Evolutionary conservation across 2,113 vertebrate species (phyloP).

Genomic region (Rhagologus leucostigma): DNA sequence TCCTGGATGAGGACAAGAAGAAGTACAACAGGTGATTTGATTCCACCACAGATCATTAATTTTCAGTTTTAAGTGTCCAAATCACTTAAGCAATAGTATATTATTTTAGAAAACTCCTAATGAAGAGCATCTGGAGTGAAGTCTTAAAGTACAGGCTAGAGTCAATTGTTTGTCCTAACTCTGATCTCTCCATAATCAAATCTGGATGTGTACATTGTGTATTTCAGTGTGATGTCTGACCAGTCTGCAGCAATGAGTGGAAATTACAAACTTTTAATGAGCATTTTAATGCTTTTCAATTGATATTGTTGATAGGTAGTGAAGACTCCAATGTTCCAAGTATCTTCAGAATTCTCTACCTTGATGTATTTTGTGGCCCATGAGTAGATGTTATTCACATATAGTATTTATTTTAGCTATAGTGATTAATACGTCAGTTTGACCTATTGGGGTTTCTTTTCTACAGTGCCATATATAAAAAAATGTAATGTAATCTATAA

Average conservation of each 20-base stretch:
- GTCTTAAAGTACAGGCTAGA: background rate
- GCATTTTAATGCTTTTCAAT: background rate
- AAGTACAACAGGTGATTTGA: background rate
- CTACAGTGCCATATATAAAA: background rate
- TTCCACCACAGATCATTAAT: background rate
- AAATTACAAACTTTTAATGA: background rate
- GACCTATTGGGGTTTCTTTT: background rate
- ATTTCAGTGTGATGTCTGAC: background rate
- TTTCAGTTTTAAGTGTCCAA: background rate
- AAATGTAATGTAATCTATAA: background rate
- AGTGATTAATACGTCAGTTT: background rate
- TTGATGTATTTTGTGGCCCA: background rate
- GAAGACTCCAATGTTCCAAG: background rate
- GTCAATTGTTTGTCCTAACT: background rate
- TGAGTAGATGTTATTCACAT: background rate
- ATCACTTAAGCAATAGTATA: background rate
- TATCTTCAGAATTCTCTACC: background rate
- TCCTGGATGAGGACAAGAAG: constrained; percentile 10
- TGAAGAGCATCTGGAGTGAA: background rate
- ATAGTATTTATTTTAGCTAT: background rate
- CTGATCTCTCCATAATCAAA: background rate
- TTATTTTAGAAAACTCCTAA: constrained; percentile 21
- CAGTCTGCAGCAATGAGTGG: background rate
- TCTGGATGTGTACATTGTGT: background rate
- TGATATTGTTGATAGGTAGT: background rate